Conservation (phyloP, 2,797 vertebrate species). For the Ctenopoma multispine region DNA sequence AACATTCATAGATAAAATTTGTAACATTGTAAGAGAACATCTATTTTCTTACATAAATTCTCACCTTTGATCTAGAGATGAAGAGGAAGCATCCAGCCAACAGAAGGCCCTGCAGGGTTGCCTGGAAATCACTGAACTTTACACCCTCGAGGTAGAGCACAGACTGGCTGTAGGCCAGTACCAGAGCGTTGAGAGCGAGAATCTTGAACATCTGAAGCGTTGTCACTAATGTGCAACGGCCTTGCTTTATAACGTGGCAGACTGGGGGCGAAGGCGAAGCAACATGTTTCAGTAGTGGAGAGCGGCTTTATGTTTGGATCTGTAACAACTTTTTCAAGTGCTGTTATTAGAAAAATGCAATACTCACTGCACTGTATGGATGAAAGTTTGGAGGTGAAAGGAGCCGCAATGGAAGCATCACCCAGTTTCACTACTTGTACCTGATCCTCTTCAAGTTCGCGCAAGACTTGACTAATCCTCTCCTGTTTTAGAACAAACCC, state of each 20-base stretch:
- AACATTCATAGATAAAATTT: too few relatives aligned
- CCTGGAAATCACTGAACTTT: slow-evolving; percentile 98
- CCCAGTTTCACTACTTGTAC: slow-evolving; percentile 95
- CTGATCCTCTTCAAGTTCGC: slow-evolving; percentile 95
- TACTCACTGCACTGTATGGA: slow-evolving; percentile 99
- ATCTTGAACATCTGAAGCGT: slow-evolving; percentile 99
- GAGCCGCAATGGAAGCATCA: slow-evolving; percentile 96
- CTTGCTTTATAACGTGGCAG: slow-evolving; percentile 99
- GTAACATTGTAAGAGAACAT: too few relatives aligned
- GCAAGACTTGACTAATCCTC: slow-evolving; percentile 93
- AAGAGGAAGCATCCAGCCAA: slow-evolving; percentile 98
- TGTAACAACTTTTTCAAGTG: background rate
- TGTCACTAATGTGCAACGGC: slow-evolving; percentile 96
- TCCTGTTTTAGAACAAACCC: slow-evolving; percentile 82
- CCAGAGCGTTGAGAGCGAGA: slow-evolving; percentile 94
- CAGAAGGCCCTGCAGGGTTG: slow-evolving; percentile 94
- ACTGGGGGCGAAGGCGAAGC: slow-evolving; percentile 78
- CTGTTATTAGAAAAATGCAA: background rate
- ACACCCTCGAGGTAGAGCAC: slow-evolving; percentile 98
- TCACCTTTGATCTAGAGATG: slow-evolving; percentile 97
- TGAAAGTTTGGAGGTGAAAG: slow-evolving; percentile 97
- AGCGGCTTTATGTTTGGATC: background rate
- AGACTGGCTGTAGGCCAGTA: slow-evolving; percentile 97
- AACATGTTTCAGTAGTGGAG: slow-evolving; percentile 3
- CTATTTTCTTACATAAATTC: slow-evolving; percentile 19